Base-by-base conservation (phyloP, 2,797 vertebrate species). In the Tragopan temminckii region DNA sequence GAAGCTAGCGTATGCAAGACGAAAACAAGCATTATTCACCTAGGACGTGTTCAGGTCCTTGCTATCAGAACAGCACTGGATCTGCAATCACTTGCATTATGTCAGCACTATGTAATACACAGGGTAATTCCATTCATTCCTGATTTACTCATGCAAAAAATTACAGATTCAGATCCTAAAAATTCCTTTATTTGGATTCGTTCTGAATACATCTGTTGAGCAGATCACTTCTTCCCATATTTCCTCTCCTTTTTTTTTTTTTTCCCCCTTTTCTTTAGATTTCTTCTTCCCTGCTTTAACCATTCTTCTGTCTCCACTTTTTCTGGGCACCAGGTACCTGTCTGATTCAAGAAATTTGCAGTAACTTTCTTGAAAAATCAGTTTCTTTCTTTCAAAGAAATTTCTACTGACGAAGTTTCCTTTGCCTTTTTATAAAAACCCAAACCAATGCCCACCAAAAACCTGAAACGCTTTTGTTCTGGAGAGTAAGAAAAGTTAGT, bases 1-100 rank as follows among this genome's bases (percentile, higher is more conserved):
- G n/a, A 64, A 90, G n/a, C 29, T 16, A 21, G 57, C 0, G 3
- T 24, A 59, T 46, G 11, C 1, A 5, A 80, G 71, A 68, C 16
- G 52, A 61, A 93, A 20, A 2, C 13, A 58, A 88, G 29, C 1
- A 1, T 76, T 71, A 58, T 0, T 45, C 0, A 1, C 4, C 1
- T 7, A 64, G 79, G 67, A 45, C 43, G 19, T 4, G 7, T 45
- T 76, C 35, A 24, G 13, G 14, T 84, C 23, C 42, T 33, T 4
- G 13, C 5, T 75, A 63, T 10, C n/a, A 64, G 63, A 75, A n/a
- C 20, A 68, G 6, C 7, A 64, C 10, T 17, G 40, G 35, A 57
- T 59, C 48, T 82, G 31, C 33, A 88, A 72, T 5, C 40, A 31
- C 42, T 45, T 53, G 13, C 12, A 2, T 43, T 36, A 11, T n/a